Percentiles rank a stretch among this genome's conserved stretches.
phyloP scores from a whole-genome alignment of 2,888 invertebrate species.

The Caenorhabditis sinica region DNA sequence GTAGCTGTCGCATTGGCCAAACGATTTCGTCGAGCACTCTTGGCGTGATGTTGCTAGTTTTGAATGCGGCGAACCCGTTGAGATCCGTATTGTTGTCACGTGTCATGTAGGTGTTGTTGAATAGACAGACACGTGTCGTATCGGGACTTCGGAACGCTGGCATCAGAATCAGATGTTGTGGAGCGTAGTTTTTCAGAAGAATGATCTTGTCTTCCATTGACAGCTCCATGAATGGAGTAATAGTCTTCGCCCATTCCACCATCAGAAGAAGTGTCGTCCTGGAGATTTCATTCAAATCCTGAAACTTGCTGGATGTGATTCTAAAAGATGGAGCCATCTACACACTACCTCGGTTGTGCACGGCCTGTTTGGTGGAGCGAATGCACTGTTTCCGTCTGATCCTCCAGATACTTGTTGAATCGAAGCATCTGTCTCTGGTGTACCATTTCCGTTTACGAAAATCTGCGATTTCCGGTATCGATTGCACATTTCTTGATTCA shows the following conservation, averaged over 20 bases:
- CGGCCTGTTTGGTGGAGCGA: conserved; percentile 70
- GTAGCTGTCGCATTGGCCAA: conserved; percentile 94
- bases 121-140: conserved; percentile 79
- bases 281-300: conserved; percentile 82
- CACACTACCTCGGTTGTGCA: conserved; percentile 75
- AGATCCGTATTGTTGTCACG: conserved; percentile 74
- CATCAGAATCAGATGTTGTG: conserved; percentile 83
- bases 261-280: conserved; percentile 82
- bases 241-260: conserved; percentile 83
- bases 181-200: conserved; percentile 83
- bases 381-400: conserved; percentile 56
- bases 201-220: conserved; percentile 82
- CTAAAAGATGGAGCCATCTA: not conserved
- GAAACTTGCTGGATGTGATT: not conserved
- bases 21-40: conserved; percentile 90
- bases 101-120: conserved; percentile 82
- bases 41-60: conserved; percentile 82
- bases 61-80: conserved; percentile 83
- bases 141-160: conserved; percentile 81
- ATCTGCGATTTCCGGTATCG: conserved; percentile 74
- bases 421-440: not conserved
- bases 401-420: conserved; percentile 19
- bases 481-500: conserved; percentile 76
- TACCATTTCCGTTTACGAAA: conserved; percentile 38
- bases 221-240: conserved; percentile 81